These are phyloP conservation scores for Agrochola circellaris DNA, from an alignment of 2,888 invertebrate genomes.

Conservation along the genomic window DNA sequence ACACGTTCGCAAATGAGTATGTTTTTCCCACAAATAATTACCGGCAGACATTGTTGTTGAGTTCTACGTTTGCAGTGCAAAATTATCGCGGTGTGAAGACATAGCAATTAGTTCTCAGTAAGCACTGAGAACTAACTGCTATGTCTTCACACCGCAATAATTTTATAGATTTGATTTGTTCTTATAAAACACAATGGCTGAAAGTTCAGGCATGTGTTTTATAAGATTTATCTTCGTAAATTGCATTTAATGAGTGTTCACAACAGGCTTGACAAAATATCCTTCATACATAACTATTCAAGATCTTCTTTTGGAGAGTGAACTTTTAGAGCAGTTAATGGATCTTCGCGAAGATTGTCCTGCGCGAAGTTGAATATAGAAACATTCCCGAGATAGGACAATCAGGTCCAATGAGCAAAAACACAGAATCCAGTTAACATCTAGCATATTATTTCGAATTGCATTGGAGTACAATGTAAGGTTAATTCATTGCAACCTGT, in stretches of 20 bases:
- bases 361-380: too few species aligned
- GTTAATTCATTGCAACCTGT: not conserved
- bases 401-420: not conserved
- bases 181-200: too few species aligned
- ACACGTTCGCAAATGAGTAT: slow-evolving; percentile 20
- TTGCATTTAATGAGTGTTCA: not conserved
- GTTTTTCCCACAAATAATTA: slow-evolving; percentile 47
- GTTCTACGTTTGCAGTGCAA: slow-evolving; percentile 22
- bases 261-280: not conserved
- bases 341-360: not conserved
- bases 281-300: not conserved
- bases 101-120: not conserved
- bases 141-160: too few species aligned
- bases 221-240: not conserved
- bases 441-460: not conserved
- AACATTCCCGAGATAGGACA: not conserved
- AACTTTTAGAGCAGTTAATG: not conserved
- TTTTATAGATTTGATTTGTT: too few species aligned
- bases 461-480: not conserved
- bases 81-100: slow-evolving; percentile 2
- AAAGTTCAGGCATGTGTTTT: slow-evolving; percentile 17
- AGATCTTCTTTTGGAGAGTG: not conserved
- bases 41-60: slow-evolving; percentile 36
- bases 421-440: not conserved
- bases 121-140: too few species aligned